Evolutionary conservation across 2,888 invertebrate genomes (phyloP).

Genomic region (Xanthia togata): DNA sequence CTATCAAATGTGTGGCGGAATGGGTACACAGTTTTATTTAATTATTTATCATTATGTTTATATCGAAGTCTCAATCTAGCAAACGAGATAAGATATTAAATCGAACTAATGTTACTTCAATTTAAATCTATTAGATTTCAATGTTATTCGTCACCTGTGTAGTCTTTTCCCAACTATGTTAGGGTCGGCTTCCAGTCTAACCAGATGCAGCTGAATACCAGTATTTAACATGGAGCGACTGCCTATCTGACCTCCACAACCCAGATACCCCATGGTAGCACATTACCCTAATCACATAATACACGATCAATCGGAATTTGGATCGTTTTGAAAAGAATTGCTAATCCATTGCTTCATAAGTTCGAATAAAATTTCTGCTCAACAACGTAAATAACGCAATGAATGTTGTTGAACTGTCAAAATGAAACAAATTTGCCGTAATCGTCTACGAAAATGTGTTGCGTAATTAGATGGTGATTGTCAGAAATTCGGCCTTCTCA

Average conservation of each 20-base stretch:
- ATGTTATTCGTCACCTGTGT: background rate
- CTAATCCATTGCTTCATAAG: too few relatives aligned
- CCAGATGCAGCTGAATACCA: background rate
- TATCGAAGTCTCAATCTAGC: slow-evolving; percentile 42
- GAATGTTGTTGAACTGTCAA: too few relatives aligned
- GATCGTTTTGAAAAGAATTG: too few relatives aligned
- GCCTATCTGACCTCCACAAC: background rate
- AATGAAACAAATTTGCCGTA: too few relatives aligned
- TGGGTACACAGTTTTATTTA: slow-evolving; percentile 52
- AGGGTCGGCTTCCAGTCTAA: background rate
- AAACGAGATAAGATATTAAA: slow-evolving; percentile 26
- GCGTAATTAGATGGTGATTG: too few relatives aligned
- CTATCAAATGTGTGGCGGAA: slow-evolving; percentile 49
- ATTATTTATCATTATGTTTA: slow-evolving; percentile 57
- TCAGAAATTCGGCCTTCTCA: background rate
- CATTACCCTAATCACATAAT: too few relatives aligned
- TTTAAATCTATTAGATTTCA: too few relatives aligned
- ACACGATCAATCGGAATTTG: too few relatives aligned
- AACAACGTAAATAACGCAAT: too few relatives aligned
- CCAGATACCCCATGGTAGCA: background rate
- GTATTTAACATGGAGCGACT: background rate
- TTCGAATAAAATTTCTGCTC: too few relatives aligned
- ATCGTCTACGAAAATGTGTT: too few relatives aligned
- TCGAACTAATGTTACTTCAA: background rate
- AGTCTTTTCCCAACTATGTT: background rate